Percentiles rank a stretch among this genome's conserved stretches.
phyloP scores from a whole-genome alignment of 2,888 invertebrate species.

The Xestia sexstrigata region DNA sequence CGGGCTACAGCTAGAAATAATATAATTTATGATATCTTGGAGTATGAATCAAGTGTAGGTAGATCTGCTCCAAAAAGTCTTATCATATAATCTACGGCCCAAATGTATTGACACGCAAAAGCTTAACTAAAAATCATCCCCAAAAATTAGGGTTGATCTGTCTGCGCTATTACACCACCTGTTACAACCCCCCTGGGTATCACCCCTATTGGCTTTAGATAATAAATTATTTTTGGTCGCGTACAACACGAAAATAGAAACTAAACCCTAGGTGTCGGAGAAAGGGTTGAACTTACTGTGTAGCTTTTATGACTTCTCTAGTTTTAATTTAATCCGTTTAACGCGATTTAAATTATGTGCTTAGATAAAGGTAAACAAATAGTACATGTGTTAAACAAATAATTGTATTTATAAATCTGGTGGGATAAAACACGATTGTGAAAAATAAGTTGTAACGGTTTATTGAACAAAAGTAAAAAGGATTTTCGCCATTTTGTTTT shows the following conservation, averaged over 20 bases:
- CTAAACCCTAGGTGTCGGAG: neutral
- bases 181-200: conserved; percentile 73
- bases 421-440: neutral
- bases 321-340: conserved; percentile 72
- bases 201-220: conserved; percentile 69
- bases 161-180: conserved; percentile 79
- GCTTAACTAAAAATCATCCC: conserved; percentile 74
- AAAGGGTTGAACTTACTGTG: conserved; percentile 25
- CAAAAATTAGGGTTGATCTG: conserved; percentile 79
- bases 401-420: conserved; percentile 50
- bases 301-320: neutral
- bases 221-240: conserved; percentile 71
- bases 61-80: conserved; percentile 4
- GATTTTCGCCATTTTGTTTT: neutral
- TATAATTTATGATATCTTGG: neutral
- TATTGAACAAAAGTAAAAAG: neutral
- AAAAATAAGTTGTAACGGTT: neutral
- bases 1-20: neutral
- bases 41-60: neutral
- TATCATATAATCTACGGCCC: conserved; percentile 49
- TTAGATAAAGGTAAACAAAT: conserved; percentile 72
- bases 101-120: conserved; percentile 63
- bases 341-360: conserved; percentile 74
- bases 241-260: conserved; percentile 8
- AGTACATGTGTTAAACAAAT: conserved; percentile 65